Conservation (phyloP, 2,888 invertebrate species). For the Drymonia ruficornis region DNA sequence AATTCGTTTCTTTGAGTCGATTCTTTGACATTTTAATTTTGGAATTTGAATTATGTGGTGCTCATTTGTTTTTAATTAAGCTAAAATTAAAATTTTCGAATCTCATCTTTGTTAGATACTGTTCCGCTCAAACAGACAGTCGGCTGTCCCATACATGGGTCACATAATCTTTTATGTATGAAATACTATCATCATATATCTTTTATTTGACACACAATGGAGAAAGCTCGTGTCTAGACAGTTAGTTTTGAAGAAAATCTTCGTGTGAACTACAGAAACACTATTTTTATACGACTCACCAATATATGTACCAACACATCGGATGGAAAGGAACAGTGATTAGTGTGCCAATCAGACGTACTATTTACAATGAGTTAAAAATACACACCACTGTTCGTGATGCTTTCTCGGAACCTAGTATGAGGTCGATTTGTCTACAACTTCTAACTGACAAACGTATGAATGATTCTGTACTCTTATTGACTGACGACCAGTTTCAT, state of each 20-base stretch:
- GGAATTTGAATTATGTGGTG: background rate
- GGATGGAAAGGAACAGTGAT: slow-evolving; percentile 41
- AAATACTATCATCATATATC: background rate
- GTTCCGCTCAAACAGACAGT: background rate
- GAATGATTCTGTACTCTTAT: background rate
- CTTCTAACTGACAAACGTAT: background rate
- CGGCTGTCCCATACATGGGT: background rate
- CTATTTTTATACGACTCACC: background rate
- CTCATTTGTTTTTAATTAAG: background rate
- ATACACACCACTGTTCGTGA: slow-evolving; percentile 46
- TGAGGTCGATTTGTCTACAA: slow-evolving; percentile 5
- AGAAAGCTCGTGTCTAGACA: background rate
- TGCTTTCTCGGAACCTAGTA: slow-evolving; percentile 14
- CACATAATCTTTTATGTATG: slow-evolving; percentile 4
- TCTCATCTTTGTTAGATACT: too few relatives aligned
- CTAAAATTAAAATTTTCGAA: too few relatives aligned
- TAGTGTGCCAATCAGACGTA: slow-evolving; percentile 52
- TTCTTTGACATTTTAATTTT: background rate
- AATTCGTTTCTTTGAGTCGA: background rate
- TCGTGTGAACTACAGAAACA: background rate
- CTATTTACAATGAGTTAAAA: slow-evolving; percentile 53
- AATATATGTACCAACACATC: slow-evolving; percentile 15
- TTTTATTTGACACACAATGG: slow-evolving; percentile 5
- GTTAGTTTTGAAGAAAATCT: background rate
- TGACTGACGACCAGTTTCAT: background rate